Conservation (phyloP, 1,140 invertebrate species). For the Brachystomella parvula region DNA sequence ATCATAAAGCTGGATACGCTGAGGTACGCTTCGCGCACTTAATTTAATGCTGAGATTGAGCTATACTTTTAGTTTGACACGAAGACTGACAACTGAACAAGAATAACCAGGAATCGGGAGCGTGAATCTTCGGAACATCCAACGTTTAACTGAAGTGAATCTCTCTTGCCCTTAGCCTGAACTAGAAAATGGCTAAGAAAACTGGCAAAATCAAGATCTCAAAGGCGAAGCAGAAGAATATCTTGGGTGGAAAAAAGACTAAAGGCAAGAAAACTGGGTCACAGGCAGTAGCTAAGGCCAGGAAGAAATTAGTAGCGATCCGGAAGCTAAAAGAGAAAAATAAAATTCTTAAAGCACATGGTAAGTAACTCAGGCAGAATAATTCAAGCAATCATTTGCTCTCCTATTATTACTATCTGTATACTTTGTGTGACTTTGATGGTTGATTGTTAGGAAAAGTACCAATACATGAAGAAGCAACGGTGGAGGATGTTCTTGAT, state of each 20-base stretch:
- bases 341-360: not conserved
- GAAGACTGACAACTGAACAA: no score
- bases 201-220: conserved; percentile 11
- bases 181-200: not conserved
- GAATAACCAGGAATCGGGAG: not conserved
- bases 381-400: not conserved
- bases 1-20: no score
- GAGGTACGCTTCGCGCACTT: no score
- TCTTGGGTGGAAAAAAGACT: conserved; percentile 32
- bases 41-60: no score
- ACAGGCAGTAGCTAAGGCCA: conserved; percentile 24
- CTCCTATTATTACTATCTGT: no score
- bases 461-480: conserved; percentile 13
- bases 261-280: conserved; percentile 29
- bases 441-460: not conserved
- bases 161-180: not conserved
- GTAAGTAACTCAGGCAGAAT: not conserved
- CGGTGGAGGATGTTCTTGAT: conserved; percentile 21
- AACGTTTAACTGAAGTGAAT: not conserved
- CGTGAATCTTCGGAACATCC: not conserved
- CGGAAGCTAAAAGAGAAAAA: conserved; percentile 11
- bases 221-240: conserved; percentile 29
- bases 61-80: no score
- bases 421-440: no score
- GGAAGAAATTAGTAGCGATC: conserved; percentile 19